A percentile compares a stretch with the other conserved stretches of the same genome.
phyloP scores from a whole-genome alignment of 1,140 invertebrate species.

The Nixonia krombeini region DNA sequence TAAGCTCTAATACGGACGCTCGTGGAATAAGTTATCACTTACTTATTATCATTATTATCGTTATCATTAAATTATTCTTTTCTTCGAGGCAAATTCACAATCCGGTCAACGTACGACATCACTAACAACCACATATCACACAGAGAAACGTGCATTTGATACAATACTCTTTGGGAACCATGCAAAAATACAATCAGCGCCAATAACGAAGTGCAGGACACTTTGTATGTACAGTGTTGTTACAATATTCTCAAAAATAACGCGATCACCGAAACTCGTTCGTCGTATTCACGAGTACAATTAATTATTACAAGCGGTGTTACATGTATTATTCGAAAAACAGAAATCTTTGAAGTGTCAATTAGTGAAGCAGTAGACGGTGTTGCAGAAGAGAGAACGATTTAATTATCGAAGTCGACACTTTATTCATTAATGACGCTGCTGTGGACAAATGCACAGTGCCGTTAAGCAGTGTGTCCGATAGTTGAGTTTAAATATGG shows the following conservation, averaged over 20 bases:
- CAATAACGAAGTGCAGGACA: conserved; percentile 14
- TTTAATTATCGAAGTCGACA: background rate
- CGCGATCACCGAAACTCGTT: too few relatives aligned
- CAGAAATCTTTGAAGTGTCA: too few relatives aligned
- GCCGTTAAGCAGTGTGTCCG: conserved; percentile 26
- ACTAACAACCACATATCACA: background rate
- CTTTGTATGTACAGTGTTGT: too few relatives aligned
- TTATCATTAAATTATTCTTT: background rate
- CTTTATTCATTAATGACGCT: conserved; percentile 26
- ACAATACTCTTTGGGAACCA: background rate
- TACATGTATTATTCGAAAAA: too few relatives aligned
- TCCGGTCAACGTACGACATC: background rate
- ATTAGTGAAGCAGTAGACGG: too few relatives aligned
- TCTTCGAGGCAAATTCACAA: background rate
- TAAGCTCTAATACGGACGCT: background rate
- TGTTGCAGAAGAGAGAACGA: too few relatives aligned
- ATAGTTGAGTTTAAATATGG: conserved; percentile 30
- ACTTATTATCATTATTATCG: background rate
- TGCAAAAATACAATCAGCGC: background rate
- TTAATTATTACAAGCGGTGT: too few relatives aligned
- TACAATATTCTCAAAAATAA: too few relatives aligned
- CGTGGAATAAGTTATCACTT: background rate
- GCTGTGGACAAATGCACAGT: conserved; percentile 42
- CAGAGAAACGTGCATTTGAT: background rate
- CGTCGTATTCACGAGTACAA: too few relatives aligned